phyloP scores from a whole-genome alignment of 2,888 invertebrate species.

The Melieria crassipennis region DNA sequence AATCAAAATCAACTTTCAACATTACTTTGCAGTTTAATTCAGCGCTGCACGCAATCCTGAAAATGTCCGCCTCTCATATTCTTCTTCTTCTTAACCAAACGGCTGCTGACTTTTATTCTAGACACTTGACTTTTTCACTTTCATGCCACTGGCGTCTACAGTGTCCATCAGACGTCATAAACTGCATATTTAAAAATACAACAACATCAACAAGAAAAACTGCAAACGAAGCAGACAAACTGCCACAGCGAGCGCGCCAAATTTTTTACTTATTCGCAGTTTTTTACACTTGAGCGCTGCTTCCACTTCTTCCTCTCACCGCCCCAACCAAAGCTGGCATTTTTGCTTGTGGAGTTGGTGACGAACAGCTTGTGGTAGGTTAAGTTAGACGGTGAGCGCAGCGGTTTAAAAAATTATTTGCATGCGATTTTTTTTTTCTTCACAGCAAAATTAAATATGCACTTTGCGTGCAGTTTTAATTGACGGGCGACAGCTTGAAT shows the following conservation, averaged over 20 bases:
- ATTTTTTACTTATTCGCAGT: not conserved
- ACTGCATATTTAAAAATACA: no score
- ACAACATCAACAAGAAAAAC: no score
- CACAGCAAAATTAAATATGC: not conserved
- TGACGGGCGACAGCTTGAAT: slow-evolving; percentile 1
- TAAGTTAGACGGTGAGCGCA: not conserved
- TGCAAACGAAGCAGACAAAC: not conserved
- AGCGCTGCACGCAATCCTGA: no score
- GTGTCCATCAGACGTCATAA: no score
- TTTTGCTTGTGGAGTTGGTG: not conserved
- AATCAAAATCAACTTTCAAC: no score
- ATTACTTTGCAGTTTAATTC: no score
- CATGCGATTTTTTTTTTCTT: not conserved
- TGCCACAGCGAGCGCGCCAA: not conserved
- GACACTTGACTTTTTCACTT: no score
- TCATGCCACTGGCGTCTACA: no score
- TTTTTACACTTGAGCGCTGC: not conserved
- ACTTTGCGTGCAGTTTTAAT: slow-evolving; percentile 8
- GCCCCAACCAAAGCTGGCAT: not conserved
- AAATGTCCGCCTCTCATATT: no score
- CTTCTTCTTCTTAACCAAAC: no score
- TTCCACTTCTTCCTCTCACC: not conserved
- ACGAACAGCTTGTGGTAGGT: not conserved
- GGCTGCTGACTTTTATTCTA: no score
- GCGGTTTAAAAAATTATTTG: no score